phyloP scores from a whole-genome alignment of 1,140 invertebrate genomes.

The Nasonia vitripennis region DNA sequence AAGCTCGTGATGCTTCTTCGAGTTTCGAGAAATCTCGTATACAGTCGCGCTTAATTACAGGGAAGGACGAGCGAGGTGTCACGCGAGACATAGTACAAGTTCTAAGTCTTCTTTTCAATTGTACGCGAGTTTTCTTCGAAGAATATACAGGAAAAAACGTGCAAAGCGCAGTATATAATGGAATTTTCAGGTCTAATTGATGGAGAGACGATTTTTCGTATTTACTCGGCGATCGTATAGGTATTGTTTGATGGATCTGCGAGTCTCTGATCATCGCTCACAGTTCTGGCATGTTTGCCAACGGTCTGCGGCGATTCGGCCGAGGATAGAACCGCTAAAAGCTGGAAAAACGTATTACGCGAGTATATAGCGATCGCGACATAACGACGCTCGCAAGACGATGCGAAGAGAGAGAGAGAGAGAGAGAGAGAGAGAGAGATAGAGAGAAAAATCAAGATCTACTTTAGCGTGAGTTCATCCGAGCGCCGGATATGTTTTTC shows the following conservation, averaged over 20 bases:
- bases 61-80: neutral
- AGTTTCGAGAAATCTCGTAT: constrained; percentile 9
- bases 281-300: constrained; percentile 28
- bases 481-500: constrained; percentile 60
- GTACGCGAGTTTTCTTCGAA: too few species aligned
- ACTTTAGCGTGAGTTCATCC: constrained; percentile 48
- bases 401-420: neutral
- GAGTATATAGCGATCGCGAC: too few species aligned
- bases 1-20: neutral
- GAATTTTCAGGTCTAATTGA: too few species aligned
- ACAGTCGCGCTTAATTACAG: constrained; percentile 26
- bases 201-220: too few species aligned
- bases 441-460: constrained; percentile 43
- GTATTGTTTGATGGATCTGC: constrained; percentile 33
- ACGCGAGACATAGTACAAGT: neutral
- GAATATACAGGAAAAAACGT: too few species aligned
- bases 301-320: neutral
- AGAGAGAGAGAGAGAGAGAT: neutral
- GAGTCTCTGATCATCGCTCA: constrained; percentile 21
- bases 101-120: constrained; percentile 31
- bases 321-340: neutral
- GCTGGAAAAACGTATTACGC: constrained; percentile 9
- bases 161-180: too few species aligned
- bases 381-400: too few species aligned
- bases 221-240: neutral